These are phyloP conservation scores for Mastacembelus armatus DNA, from an alignment of 2,797 vertebrate species.

Conservation along the genomic window DNA sequence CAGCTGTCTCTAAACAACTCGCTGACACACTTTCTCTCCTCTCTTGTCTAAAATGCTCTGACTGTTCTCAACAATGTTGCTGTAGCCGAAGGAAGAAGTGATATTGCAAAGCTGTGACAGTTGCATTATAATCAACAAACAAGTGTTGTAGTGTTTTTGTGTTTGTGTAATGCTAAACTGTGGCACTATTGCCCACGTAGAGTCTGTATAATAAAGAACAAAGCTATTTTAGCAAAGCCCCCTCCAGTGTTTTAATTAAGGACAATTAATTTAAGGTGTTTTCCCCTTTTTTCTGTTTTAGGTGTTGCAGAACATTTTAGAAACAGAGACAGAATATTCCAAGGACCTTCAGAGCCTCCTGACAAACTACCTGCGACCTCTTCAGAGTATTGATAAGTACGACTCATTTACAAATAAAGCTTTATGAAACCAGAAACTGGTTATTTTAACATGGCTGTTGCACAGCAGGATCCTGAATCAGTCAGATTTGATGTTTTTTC, in stretches of 20 bases:
- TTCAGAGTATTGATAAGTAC: constrained; percentile 95
- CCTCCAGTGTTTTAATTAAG: no score
- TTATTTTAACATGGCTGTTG: neutral
- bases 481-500: neutral
- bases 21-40: neutral
- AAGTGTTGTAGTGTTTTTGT: neutral
- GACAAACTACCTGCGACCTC: constrained; percentile 91
- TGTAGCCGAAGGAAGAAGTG: neutral
- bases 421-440: neutral
- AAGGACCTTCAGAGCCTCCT: constrained; percentile 97
- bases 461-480: neutral
- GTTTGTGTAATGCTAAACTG: neutral
- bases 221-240: no score
- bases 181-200: no score
- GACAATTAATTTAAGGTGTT: neutral
- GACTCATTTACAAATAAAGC: constrained; percentile 1
- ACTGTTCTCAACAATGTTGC: neutral
- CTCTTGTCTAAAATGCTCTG: constrained; percentile 4
- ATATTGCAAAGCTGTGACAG: constrained; percentile 3
- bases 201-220: no score
- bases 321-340: constrained; percentile 97
- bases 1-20: neutral
- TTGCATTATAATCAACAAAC: neutral
- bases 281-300: constrained; percentile 64
- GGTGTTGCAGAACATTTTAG: constrained; percentile 99